These are phyloP conservation scores for Lithobates sylvaticus DNA, from an alignment of 2,797 vertebrate genomes.

Conservation along the genomic window DNA sequence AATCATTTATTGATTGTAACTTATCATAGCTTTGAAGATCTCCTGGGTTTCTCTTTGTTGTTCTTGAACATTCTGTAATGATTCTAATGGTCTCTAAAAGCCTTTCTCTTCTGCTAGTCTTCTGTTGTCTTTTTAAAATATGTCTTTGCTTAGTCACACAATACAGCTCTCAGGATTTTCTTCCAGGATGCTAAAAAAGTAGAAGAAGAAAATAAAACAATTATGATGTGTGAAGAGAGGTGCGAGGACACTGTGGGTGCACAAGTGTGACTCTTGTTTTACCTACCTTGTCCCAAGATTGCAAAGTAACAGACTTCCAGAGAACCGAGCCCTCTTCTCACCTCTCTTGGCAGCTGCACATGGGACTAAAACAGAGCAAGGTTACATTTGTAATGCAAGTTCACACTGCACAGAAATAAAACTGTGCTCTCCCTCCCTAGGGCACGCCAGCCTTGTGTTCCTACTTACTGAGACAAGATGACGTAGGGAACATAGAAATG, in stretches of 20 bases:
- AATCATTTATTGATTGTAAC: no score
- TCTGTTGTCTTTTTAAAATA: constrained; percentile 7
- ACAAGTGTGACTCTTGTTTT: constrained; percentile 51
- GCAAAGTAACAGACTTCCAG: constrained; percentile 14
- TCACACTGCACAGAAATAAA: constrained; percentile 57
- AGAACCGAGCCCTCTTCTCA: constrained; percentile 42
- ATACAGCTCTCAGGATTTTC: constrained; percentile 32
- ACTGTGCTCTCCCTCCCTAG: constrained; percentile 25
- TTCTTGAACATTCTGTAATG: no score
- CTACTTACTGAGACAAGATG: background rate
- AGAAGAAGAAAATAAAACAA: constrained; percentile 30
- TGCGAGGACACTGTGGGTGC: constrained; percentile 50
- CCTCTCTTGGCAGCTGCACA: constrained; percentile 25
- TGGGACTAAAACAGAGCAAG: constrained; percentile 57
- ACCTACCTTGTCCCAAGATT: constrained; percentile 41
- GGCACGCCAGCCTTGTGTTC: background rate
- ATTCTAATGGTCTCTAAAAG: background rate
- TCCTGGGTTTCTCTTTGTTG: no score
- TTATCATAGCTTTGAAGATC: no score
- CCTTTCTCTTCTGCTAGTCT: background rate
- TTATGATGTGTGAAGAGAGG: constrained; percentile 50
- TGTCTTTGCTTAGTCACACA: constrained; percentile 35
- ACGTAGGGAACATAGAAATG: constrained; percentile 32
- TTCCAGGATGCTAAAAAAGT: constrained; percentile 34
- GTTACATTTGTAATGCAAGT: constrained; percentile 55